phyloP scores from a whole-genome alignment of 2,113 vertebrate species.

The Anarhynchus alexandrinus region DNA sequence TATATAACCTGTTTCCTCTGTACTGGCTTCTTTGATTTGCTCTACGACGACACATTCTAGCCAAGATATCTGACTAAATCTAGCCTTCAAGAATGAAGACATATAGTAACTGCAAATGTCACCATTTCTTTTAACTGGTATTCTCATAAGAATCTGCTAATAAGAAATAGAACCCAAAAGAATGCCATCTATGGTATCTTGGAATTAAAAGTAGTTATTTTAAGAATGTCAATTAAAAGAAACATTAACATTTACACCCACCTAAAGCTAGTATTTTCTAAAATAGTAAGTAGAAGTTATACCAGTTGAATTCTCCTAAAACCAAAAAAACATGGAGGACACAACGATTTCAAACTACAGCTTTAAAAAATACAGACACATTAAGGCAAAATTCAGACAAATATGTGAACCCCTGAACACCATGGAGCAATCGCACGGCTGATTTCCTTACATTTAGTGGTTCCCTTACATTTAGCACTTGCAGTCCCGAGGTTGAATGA shows the following conservation, averaged over 20 bases:
- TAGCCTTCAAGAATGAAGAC: not conserved
- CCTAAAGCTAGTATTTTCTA: not conserved
- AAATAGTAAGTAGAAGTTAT: not conserved
- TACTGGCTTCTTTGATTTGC: not conserved
- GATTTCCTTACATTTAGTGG: not conserved
- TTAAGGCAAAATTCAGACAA: not conserved
- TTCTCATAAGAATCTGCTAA: not conserved
- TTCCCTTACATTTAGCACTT: not conserved
- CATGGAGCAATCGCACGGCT: accelerated
- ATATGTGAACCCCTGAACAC: not conserved
- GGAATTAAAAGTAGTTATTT: not conserved
- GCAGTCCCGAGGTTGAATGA: not conserved
- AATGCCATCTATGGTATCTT: not conserved
- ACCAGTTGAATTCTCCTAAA: not conserved
- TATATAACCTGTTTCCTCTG: not conserved
- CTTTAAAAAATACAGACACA: not conserved
- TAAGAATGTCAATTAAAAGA: not conserved
- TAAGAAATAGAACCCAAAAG: not conserved
- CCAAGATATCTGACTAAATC: not conserved
- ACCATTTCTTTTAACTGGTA: not conserved
- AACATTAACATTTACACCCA: not conserved
- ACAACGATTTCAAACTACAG: not conserved
- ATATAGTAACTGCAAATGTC: not conserved
- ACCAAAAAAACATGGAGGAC: not conserved
- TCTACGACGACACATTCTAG: not conserved